Conservation (phyloP, 2,888 invertebrate species). For the Gastrophysa polygoni region DNA sequence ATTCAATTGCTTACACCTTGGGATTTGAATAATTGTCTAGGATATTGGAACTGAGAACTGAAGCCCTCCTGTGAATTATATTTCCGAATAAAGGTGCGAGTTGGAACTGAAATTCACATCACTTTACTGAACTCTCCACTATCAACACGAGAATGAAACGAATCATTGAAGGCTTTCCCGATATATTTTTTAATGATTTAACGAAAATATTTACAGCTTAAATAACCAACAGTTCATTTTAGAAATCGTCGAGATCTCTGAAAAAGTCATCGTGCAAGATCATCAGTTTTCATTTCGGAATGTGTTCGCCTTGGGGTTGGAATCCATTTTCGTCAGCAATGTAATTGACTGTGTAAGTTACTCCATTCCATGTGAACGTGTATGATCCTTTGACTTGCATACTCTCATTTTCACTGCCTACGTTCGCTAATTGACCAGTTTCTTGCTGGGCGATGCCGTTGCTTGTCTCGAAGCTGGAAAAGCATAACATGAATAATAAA, state of each 20-base stretch:
- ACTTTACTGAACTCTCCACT: too few relatives aligned
- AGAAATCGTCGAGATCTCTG: background rate
- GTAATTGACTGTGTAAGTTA: conserved; percentile 67
- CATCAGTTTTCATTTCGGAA: conserved; percentile 48
- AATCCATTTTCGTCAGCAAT: conserved; percentile 68
- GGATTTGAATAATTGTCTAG: too few relatives aligned
- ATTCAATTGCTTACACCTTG: too few relatives aligned
- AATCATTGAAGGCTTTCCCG: conserved; percentile 1
- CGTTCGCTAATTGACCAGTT: conserved; percentile 65
- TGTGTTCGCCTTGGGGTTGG: conserved; percentile 60
- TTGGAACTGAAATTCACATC: too few relatives aligned
- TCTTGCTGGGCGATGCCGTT: conserved; percentile 69
- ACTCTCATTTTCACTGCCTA: conserved; percentile 67
- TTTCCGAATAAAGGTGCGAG: too few relatives aligned
- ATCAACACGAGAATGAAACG: conserved; percentile 11
- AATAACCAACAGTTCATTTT: conserved; percentile 20
- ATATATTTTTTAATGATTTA: conserved; percentile 15
- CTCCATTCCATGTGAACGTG: conserved; percentile 67
- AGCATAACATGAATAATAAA: conserved; percentile 1
- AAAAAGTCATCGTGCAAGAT: background rate
- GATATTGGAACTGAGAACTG: too few relatives aligned
- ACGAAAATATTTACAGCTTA: conserved; percentile 31
- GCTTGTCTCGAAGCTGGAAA: conserved; percentile 66
- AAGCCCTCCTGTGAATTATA: too few relatives aligned
- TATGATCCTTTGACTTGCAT: conserved; percentile 68